phyloP scores from a whole-genome alignment of 1,140 invertebrate genomes.

The Vanessa atalanta region DNA sequence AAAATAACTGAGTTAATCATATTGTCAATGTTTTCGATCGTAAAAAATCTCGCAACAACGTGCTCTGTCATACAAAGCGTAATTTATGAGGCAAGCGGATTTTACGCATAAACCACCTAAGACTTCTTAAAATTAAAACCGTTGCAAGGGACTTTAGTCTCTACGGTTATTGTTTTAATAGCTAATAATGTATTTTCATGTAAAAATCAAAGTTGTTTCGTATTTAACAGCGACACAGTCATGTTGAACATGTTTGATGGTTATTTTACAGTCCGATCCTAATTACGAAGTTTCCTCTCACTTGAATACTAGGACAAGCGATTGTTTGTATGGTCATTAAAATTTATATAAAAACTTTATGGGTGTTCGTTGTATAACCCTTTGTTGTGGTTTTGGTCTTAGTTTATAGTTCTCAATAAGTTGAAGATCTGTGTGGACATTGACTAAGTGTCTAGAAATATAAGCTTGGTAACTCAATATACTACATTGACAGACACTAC shows the following conservation, averaged over 20 bases:
- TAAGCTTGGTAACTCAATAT: no score
- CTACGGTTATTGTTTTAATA: conserved; percentile 39
- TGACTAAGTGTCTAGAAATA: no score
- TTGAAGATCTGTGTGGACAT: no score
- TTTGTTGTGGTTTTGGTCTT: conserved; percentile 56
- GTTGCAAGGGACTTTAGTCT: conserved; percentile 19
- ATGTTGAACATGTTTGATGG: conserved; percentile 69
- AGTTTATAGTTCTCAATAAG: conserved; percentile 6
- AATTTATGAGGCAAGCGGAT: conserved; percentile 64
- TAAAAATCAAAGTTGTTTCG: conserved; percentile 34
- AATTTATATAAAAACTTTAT: conserved; percentile 69
- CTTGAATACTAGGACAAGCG: conserved; percentile 62
- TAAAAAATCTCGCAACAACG: conserved; percentile 67
- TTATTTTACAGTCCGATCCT: conserved; percentile 73
- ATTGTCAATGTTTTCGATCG: conserved; percentile 57
- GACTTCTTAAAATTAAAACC: conserved; percentile 14
- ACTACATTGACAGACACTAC: no score
- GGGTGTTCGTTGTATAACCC: conserved; percentile 59
- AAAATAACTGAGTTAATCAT: conserved; percentile 54
- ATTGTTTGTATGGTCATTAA: conserved; percentile 65
- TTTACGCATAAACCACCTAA: conserved; percentile 47
- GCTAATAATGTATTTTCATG: conserved; percentile 19
- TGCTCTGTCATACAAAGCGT: conserved; percentile 62
- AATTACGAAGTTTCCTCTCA: conserved; percentile 71
- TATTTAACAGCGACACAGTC: conserved; percentile 59